A percentile compares a stretch with the other conserved stretches of the same genome.
Evolutionary conservation across 2,888 invertebrate genomes (phyloP).

Genomic region (Pterostichus madidus): DNA sequence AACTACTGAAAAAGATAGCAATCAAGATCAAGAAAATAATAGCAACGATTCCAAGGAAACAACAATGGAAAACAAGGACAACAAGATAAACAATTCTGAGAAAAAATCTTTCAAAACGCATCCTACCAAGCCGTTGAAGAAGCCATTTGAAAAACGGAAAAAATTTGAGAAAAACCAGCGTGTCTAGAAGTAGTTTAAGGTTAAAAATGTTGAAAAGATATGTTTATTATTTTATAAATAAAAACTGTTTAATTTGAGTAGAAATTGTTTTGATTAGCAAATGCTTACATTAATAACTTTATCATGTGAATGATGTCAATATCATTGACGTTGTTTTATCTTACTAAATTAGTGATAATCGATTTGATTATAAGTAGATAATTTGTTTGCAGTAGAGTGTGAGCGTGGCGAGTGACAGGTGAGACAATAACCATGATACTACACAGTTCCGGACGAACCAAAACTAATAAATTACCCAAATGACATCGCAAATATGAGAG

Average conservation of each 20-base stretch:
- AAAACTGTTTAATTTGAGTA: slow-evolving; percentile 32
- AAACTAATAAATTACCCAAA: slow-evolving; percentile 61
- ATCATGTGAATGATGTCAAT: slow-evolving; percentile 29
- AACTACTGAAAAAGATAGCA: background rate
- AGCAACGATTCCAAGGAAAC: slow-evolving; percentile 17
- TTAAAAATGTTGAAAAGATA: slow-evolving; percentile 9
- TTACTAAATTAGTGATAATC: background rate
- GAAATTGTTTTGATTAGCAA: slow-evolving; percentile 46
- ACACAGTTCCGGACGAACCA: slow-evolving; percentile 46
- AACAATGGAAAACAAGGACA: slow-evolving; percentile 32
- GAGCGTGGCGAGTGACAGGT: slow-evolving; percentile 26
- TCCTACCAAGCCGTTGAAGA: slow-evolving; percentile 13
- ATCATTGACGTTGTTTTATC: slow-evolving; percentile 12
- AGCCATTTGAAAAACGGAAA: slow-evolving; percentile 40
- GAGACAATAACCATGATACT: slow-evolving; percentile 11
- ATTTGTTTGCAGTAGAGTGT: slow-evolving; percentile 1
- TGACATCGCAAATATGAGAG: slow-evolving; percentile 56
- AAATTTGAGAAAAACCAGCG: slow-evolving; percentile 28
- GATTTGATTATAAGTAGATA: slow-evolving; percentile 23
- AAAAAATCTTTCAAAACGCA: slow-evolving; percentile 3
- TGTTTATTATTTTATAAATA: slow-evolving; percentile 53
- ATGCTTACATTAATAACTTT: slow-evolving; percentile 5
- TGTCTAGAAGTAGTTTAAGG: slow-evolving; percentile 35
- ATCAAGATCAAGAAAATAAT: slow-evolving; percentile 40
- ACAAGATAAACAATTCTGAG: slow-evolving; percentile 7